Base-by-base conservation (phyloP, 23 tunicate genomes). In the Styela clava region DNA sequence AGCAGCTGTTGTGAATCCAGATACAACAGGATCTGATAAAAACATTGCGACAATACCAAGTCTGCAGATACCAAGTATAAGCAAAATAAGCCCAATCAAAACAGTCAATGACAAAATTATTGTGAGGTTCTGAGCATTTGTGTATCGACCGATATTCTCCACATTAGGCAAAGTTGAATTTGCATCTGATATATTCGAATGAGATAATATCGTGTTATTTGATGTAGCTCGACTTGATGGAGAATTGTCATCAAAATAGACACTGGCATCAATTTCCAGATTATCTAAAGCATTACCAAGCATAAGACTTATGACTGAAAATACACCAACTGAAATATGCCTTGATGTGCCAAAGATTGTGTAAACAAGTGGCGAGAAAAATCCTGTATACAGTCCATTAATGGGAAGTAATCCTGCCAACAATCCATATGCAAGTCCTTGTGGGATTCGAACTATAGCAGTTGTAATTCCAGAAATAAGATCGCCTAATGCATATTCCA, bases 311-410 rank as follows among this genome's bases (percentile, higher is more conserved):
- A 96, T 68, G 29, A 96, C 90, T 34, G 99, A 94, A 78, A 96
- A 91, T 16, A 94, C 69, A 79, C 98, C 98, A 26, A 93, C 98
- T n/a, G 98, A 93, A 20, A 88, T 86, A 84, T 93, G 98, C 63
- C 73, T 88, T 22, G 98, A 93, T 1, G 98, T 93, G 2, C 98
- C 98, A 18, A 93, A 63, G 33, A 93, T 88, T 2, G 98, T 73
- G 79, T 93, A 93, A 18, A 74, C 68, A 22, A 93, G 79, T 1
- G 98, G 98, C 1, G 98, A 68, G 63, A 91, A 96, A 63, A 96
- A 96, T 16, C 88, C 99, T 16, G 97, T 92, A 64, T 96, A 96
- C 84, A 96, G 74, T 69, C 99, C 99, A 81, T 96, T 86, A 32
- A 96, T 91, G 0, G 99, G 99, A 20, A 82, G 85, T 3, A 96